phyloP scores from a whole-genome alignment of 2,113 vertebrate genomes.

The Syngnathus scovelli region DNA sequence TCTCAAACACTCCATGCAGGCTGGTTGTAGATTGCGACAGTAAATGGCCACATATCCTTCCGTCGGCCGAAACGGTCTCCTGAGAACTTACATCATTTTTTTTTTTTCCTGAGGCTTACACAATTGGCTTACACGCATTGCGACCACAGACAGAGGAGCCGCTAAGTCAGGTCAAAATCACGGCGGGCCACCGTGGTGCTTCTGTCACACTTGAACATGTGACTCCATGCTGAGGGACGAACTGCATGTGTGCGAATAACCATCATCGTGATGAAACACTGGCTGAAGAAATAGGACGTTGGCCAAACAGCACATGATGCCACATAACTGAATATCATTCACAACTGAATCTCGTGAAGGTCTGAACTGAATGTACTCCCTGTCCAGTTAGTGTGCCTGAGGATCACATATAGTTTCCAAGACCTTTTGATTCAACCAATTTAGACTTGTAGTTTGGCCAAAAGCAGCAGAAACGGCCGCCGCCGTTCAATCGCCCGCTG shows the following conservation, averaged over 20 bases:
- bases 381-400: too few relatives aligned
- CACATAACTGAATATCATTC: neutral
- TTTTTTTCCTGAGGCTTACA: neutral
- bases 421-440: neutral
- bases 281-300: neutral
- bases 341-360: neutral
- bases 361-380: neutral
- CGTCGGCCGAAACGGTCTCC: neutral
- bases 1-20: neutral
- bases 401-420: neutral
- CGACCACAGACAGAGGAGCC: neutral
- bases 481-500: too few relatives aligned
- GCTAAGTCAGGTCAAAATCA: neutral
- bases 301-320: neutral
- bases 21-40: neutral
- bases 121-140: too few relatives aligned
- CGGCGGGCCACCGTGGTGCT: neutral
- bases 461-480: too few relatives aligned
- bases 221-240: neutral
- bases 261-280: neutral
- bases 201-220: neutral
- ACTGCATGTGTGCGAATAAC: neutral
- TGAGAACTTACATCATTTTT: neutral
- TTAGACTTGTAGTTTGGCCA: too few relatives aligned
- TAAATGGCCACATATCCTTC: neutral